Evolutionary conservation across 2,888 invertebrate species (phyloP), one percentile per base, ranked within the genome.

Genomic region (Seira musarum): DNA sequence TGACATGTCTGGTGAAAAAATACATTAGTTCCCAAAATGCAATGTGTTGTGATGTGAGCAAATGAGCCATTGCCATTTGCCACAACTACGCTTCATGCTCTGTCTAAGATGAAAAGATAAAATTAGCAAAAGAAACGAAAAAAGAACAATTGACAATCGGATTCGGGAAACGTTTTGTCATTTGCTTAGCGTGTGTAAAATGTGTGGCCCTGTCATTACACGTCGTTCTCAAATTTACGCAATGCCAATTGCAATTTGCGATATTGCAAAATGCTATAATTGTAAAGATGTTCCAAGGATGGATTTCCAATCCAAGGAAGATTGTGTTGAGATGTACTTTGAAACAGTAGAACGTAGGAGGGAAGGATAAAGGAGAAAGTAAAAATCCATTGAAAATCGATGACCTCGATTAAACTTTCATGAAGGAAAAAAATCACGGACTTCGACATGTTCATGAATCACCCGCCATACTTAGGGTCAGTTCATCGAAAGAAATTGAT

Each of bases 321-420:
- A 49, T n/a, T n/a, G n/a, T n/a, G n/a, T n/a, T n/a, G n/a, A n/a
- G n/a, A n/a, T n/a, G n/a, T n/a, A n/a, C n/a, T n/a, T n/a, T n/a
- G n/a, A n/a, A n/a, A 49, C 49, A 49, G 49, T n/a, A 49, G 49
- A 49, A 49, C 30, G 30, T 30, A 30, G 30, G 30, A 30, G 30
- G 30, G 30, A 30, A 30, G n/a, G n/a, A 40, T 8, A 40, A 40
- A 40, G 13, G 49, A 49, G 49, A 49, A 49, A 49, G 49, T 49
- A 49, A 49, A 30, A 30, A 15, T 49, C 49, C 3, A 8, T 49
- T 49, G 49, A 8, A 3, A 49, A 8, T 49, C 49, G 2, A 13
- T 49, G 49, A 49, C 49, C 49, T n/a, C 49, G 15, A 49, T 49
- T 49, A 49, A 49, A 49, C 49, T n/a, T 13, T n/a, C 49, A 49